These are phyloP conservation scores for Heterotilapia buettikoferi DNA, from an alignment of 2,113 vertebrate genomes.

Conservation along the genomic window DNA sequence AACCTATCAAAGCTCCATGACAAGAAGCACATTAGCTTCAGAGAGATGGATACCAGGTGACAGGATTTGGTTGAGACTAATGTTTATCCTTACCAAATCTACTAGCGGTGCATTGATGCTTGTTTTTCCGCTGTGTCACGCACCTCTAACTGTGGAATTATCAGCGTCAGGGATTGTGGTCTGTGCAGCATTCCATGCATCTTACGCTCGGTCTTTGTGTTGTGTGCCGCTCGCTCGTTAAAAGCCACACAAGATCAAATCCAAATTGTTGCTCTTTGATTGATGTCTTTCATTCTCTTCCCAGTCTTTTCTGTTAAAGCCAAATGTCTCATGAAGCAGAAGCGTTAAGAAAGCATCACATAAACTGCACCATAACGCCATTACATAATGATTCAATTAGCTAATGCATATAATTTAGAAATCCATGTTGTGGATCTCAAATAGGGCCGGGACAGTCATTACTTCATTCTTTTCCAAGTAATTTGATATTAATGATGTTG, in stretches of 20 bases:
- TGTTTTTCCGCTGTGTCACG: background rate
- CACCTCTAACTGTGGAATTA: background rate
- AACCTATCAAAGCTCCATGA: background rate
- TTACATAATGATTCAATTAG: background rate
- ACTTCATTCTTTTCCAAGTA: background rate
- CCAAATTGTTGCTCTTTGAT: background rate
- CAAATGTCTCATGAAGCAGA: background rate
- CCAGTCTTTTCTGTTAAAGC: background rate
- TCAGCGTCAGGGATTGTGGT: background rate
- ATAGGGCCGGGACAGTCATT: background rate
- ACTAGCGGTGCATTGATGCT: background rate
- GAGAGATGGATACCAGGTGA: background rate
- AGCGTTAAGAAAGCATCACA: background rate
- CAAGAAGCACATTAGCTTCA: slow-evolving; percentile 3
- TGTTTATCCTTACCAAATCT: background rate
- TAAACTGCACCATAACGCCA: background rate
- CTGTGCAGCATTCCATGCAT: too few species aligned
- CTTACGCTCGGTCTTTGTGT: background rate
- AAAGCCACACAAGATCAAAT: background rate
- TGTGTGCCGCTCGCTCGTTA: background rate
- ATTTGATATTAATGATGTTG: background rate
- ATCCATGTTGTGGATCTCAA: background rate
- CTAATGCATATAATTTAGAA: background rate
- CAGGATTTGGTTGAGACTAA: slow-evolving; percentile 2
- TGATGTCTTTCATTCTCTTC: background rate